Conservation (phyloP, 2,888 invertebrate species). For the Rhopalosiphum nymphaeae region DNA sequence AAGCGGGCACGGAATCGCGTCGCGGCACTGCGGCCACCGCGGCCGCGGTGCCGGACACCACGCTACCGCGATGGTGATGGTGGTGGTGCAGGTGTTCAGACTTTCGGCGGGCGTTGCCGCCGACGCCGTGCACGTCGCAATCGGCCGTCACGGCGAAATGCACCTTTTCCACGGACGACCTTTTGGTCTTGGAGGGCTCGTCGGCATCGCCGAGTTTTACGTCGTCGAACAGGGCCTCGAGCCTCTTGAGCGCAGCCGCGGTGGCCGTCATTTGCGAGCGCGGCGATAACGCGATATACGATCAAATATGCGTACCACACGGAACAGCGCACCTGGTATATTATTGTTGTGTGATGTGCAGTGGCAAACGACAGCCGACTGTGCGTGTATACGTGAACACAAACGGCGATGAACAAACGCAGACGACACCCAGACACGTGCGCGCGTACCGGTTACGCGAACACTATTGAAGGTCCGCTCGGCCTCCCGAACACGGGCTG, state of each 20-base stretch:
- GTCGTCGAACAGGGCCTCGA: slow-evolving; percentile 81
- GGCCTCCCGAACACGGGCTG: slow-evolving; percentile 31
- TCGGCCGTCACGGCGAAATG: slow-evolving; percentile 72
- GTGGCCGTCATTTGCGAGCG: slow-evolving; percentile 66
- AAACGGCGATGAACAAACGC: not conserved
- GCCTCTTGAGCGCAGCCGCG: slow-evolving; percentile 78
- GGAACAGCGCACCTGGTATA: too few species aligned
- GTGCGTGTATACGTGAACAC: too few species aligned
- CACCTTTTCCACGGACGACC: slow-evolving; percentile 67
- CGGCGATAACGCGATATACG: not conserved
- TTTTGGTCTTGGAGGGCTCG: slow-evolving; percentile 64
- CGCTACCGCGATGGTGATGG: slow-evolving; percentile 36
- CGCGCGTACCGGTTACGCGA: slow-evolving; percentile 64
- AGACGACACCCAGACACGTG: not conserved
- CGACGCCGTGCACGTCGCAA: slow-evolving; percentile 79
- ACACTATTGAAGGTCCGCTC: slow-evolving; percentile 63
- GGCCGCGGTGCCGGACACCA: slow-evolving; percentile 56
- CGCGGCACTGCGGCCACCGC: slow-evolving; percentile 67
- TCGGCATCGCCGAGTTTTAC: slow-evolving; percentile 73
- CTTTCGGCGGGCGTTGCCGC: slow-evolving; percentile 68
- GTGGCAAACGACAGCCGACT: too few species aligned
- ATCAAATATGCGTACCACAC: not conserved
- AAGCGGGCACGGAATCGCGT: slow-evolving; percentile 68
- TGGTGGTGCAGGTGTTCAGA: slow-evolving; percentile 49
- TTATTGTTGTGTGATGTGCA: too few species aligned